These are phyloP conservation scores for Rhodophaea formosa DNA, from an alignment of 2,888 invertebrate genomes.

Conservation along the genomic window DNA sequence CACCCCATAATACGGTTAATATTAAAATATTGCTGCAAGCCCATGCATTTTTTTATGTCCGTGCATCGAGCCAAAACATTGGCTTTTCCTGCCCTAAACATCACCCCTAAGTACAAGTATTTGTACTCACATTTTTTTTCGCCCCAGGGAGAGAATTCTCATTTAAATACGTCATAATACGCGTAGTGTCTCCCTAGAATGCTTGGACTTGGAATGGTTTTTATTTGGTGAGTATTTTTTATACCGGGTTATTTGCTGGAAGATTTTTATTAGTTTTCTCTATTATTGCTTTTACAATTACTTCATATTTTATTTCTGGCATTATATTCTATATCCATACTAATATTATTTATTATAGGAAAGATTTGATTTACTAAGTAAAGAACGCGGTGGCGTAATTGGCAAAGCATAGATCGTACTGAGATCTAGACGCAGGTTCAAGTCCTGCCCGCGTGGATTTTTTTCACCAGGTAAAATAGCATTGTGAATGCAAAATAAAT, in stretches of 20 bases:
- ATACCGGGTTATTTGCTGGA: slow-evolving; percentile 6
- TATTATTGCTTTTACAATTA: slow-evolving; percentile 6
- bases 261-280: neutral
- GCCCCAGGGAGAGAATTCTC: slow-evolving; percentile 50
- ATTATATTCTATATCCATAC: no score
- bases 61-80: slow-evolving; percentile 70
- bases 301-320: neutral
- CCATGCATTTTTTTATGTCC: slow-evolving; percentile 73
- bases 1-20: slow-evolving; percentile 76
- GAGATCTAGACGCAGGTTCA: no score
- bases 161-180: slow-evolving; percentile 59
- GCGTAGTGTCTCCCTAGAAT: slow-evolving; percentile 37
- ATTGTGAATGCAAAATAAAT: no score
- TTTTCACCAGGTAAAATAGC: no score
- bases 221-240: slow-evolving; percentile 1
- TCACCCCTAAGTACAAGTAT: slow-evolving; percentile 76
- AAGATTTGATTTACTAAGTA: no score
- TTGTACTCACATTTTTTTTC: slow-evolving; percentile 69
- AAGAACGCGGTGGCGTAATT: no score
- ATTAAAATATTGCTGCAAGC: slow-evolving; percentile 78
- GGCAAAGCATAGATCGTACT: no score
- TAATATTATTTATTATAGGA: no score
- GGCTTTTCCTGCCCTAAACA: slow-evolving; percentile 58
- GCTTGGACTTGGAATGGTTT: slow-evolving; percentile 5
- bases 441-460: no score